These are phyloP conservation scores for Karalla daura DNA, from an alignment of 2,797 vertebrate genomes.

Conservation along the genomic window DNA sequence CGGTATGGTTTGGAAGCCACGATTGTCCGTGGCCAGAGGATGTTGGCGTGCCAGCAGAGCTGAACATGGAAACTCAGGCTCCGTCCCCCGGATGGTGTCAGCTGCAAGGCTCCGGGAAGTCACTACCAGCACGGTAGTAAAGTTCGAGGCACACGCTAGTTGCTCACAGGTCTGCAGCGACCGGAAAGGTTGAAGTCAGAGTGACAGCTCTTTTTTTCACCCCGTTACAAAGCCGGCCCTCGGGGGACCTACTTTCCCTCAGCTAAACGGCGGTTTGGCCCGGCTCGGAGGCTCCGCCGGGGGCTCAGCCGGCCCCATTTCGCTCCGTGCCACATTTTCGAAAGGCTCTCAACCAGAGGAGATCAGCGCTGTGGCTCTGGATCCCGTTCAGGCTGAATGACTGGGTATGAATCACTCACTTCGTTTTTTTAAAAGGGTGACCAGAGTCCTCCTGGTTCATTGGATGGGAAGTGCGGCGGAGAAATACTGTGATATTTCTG, in stretches of 20 bases:
- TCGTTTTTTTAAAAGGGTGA: conserved; percentile 53
- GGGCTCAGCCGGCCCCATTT: conserved; percentile 55
- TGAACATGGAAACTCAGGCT: conserved; percentile 59
- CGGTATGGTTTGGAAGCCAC: conserved; percentile 46
- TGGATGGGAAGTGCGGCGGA: conserved; percentile 21
- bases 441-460: conserved; percentile 36
- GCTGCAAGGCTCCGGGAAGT: too few relatives aligned
- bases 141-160: conserved; percentile 14
- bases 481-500: conserved; percentile 42
- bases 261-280: conserved; percentile 38
- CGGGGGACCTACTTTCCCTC: conserved; percentile 36
- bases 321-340: conserved; percentile 60
- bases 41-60: conserved; percentile 43
- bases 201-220: conserved; percentile 32
- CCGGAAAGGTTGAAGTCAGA: conserved; percentile 38
- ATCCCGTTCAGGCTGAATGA: conserved; percentile 54
- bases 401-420: conserved; percentile 63
- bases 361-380: conserved; percentile 63
- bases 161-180: conserved; percentile 24
- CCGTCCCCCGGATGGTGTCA: conserved; percentile 46
- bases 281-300: conserved; percentile 53
- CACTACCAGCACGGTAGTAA: neutral
- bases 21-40: conserved; percentile 34
- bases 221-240: conserved; percentile 27
- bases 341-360: conserved; percentile 48